These are phyloP conservation scores for Meloidogyne floridensis DNA, from an alignment of 1,140 invertebrate genomes.

Conservation along the genomic window DNA sequence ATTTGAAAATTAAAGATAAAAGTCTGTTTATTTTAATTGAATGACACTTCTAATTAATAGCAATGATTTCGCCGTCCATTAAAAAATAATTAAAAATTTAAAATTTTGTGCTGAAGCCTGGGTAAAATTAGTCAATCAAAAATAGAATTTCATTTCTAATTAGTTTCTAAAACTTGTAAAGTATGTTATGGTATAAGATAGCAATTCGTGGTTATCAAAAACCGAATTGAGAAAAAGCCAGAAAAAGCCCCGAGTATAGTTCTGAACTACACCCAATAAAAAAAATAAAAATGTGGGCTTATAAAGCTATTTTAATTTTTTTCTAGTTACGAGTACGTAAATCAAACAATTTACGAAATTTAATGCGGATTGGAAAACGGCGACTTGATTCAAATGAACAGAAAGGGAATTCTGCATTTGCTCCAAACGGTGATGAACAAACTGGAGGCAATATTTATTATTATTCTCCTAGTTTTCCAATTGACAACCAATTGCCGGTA, in stretches of 20 bases:
- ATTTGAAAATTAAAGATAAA: too few relatives aligned
- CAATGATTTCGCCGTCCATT: too few relatives aligned
- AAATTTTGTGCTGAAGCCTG: too few relatives aligned
- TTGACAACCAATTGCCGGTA: slow-evolving; percentile 6
- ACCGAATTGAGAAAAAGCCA: too few relatives aligned
- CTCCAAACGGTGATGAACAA: background rate
- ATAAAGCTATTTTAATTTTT: slow-evolving; percentile 14
- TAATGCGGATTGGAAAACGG: slow-evolving; percentile 37
- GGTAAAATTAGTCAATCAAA: too few relatives aligned
- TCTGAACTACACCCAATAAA: background rate
- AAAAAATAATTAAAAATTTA: too few relatives aligned
- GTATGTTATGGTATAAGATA: too few relatives aligned
- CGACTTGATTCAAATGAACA: background rate
- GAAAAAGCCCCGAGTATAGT: too few relatives aligned
- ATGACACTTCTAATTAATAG: too few relatives aligned
- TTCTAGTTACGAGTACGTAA: slow-evolving; percentile 28
- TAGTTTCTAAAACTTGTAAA: too few relatives aligned
- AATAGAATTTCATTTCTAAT: too few relatives aligned
- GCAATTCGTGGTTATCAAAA: too few relatives aligned
- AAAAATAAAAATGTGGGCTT: slow-evolving; percentile 3
- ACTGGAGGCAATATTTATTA: background rate
- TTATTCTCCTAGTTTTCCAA: background rate
- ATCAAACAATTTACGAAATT: slow-evolving; percentile 36
- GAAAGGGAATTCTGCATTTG: background rate
- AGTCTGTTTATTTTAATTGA: background rate